Conservation (phyloP, 2,113 vertebrate genomes). For the Crypturellus undulatus region DNA sequence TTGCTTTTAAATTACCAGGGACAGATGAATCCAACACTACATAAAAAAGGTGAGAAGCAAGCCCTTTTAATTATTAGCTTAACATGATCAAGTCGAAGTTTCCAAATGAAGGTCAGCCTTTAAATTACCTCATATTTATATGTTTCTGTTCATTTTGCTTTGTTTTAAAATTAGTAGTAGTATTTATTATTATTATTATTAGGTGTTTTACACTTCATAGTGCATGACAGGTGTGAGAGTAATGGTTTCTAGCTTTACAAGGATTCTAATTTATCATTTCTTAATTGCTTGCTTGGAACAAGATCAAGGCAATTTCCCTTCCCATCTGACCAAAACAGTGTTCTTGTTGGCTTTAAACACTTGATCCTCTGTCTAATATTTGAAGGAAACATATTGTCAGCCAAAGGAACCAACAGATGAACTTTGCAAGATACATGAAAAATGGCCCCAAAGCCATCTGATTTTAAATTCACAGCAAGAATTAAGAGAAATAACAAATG, state of each 20-base stretch:
- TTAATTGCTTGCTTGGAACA: conserved; percentile 79
- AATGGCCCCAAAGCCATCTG: neutral
- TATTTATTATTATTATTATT: conserved; percentile 70
- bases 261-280: conserved; percentile 75
- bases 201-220: conserved; percentile 66
- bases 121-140: neutral
- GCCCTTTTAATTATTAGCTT: neutral
- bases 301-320: conserved; percentile 76
- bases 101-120: neutral
- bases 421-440: neutral
- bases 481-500: neutral
- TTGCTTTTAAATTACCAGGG: neutral
- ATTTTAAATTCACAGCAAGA: neutral
- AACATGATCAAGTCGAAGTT: neutral
- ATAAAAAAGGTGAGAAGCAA: neutral
- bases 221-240: conserved; percentile 58
- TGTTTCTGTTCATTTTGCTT: conserved; percentile 10
- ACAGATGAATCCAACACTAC: neutral
- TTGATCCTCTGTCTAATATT: conserved; percentile 31
- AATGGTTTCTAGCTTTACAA: conserved; percentile 55
- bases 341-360: conserved; percentile 44
- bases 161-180: conserved; percentile 52
- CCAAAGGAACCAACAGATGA: neutral
- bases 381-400: conserved; percentile 5
- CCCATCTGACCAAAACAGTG: conserved; percentile 60